phyloP scores from a whole-genome alignment of 1,140 invertebrate genomes.

The Solenopsis invicta region DNA sequence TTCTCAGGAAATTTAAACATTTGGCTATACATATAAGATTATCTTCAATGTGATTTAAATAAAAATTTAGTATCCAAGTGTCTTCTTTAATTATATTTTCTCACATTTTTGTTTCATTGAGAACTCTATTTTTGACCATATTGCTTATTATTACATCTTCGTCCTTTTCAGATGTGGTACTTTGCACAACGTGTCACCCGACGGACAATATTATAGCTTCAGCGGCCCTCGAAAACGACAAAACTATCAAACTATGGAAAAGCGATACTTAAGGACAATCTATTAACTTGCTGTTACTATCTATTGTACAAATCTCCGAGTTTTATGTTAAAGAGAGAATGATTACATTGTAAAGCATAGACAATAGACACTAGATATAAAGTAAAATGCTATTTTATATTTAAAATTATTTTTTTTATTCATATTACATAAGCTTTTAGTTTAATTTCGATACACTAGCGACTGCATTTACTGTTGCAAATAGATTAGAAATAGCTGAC shows the following conservation, averaged over 20 bases:
- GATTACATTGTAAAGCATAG: conserved; percentile 14
- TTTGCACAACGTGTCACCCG: conserved; percentile 99
- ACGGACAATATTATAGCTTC: conserved; percentile 99
- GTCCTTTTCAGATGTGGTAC: conserved; percentile 93
- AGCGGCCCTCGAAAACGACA: conserved; percentile 99
- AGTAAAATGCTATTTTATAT: conserved; percentile 43
- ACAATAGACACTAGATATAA: conserved; percentile 5
- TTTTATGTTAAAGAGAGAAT: neutral
- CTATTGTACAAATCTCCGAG: conserved; percentile 27
- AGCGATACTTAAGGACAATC: conserved; percentile 94
- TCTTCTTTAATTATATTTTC: conserved; percentile 23
- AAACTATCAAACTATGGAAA: conserved; percentile 99
- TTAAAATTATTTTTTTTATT: conserved; percentile 44
- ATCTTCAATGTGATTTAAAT: neutral
- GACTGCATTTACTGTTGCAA: neutral
- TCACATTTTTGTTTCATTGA: neutral
- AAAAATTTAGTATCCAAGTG: neutral
- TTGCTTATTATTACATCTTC: neutral
- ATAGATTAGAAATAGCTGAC: neutral
- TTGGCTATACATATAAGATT: neutral
- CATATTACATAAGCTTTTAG: conserved; percentile 9
- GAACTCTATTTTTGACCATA: neutral
- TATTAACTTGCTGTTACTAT: neutral
- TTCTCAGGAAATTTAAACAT: neutral
- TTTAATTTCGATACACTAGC: conserved; percentile 1